Conservation (phyloP, 2,888 invertebrate species). For the Parelbella ahira region DNA sequence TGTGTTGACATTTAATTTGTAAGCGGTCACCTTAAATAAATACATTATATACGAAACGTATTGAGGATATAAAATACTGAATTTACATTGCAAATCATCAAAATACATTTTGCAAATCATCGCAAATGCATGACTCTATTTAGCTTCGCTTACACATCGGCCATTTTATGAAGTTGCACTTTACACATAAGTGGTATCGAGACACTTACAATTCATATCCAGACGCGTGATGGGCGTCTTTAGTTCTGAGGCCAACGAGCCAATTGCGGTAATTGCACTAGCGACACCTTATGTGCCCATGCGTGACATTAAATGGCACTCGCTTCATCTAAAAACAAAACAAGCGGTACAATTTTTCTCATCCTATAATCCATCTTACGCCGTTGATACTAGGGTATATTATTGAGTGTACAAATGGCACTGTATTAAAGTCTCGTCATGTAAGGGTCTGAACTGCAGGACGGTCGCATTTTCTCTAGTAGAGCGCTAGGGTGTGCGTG, state of each 20-base stretch:
- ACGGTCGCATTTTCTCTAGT: conserved; percentile 61
- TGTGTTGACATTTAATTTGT: too few relatives aligned
- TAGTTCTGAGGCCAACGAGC: conserved; percentile 68
- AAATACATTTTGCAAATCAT: neutral
- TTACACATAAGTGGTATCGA: conserved; percentile 22
- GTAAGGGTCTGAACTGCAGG: conserved; percentile 43
- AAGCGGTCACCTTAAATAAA: too few relatives aligned
- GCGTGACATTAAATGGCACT: conserved; percentile 63
- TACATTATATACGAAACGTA: too few relatives aligned
- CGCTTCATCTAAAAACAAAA: conserved; percentile 45
- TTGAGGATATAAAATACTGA: too few relatives aligned
- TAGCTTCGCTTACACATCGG: conserved; percentile 15
- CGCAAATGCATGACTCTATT: conserved; percentile 8
- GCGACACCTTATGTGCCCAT: conserved; percentile 73
- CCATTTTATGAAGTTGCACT: conserved; percentile 25
- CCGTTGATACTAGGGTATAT: conserved; percentile 40
- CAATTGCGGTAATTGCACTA: conserved; percentile 77
- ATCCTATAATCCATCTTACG: conserved; percentile 43
- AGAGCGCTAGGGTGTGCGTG: conserved; percentile 57
- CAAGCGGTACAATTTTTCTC: conserved; percentile 38
- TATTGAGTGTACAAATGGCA: conserved; percentile 34
- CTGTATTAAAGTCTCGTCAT: conserved; percentile 40
- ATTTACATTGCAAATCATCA: too few relatives aligned
- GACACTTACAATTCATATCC: conserved; percentile 25
- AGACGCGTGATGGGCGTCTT: conserved; percentile 68